Conservation (phyloP, 2,888 invertebrate genomes). For the Mimas tiliae region DNA sequence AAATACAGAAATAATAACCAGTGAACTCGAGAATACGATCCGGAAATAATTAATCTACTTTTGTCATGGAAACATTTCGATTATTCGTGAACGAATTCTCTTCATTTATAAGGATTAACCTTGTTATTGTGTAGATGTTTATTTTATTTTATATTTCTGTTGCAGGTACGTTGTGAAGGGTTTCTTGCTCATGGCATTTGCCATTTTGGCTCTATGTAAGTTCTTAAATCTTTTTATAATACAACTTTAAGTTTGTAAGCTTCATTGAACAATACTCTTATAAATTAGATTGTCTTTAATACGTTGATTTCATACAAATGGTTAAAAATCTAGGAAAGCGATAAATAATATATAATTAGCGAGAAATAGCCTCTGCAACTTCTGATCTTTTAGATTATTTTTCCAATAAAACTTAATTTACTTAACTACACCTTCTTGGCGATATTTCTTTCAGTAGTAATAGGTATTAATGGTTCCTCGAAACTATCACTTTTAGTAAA, state of each 20-base stretch:
- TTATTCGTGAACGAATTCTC: not conserved
- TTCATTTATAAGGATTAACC: not conserved
- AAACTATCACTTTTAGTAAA: not conserved
- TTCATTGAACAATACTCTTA: no score
- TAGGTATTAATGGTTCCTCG: not conserved
- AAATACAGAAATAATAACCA: no score
- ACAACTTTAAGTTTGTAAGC: no score
- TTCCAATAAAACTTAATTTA: no score
- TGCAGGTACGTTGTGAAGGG: constrained; percentile 22
- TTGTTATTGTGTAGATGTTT: constrained; percentile 4
- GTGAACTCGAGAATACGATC: not conserved
- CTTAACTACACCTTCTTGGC: not conserved
- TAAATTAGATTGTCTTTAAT: no score
- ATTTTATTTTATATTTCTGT: not conserved
- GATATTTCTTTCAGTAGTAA: not conserved
- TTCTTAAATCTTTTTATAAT: not conserved
- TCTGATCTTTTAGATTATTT: no score
- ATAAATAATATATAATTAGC: no score
- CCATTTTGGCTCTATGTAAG: no score
- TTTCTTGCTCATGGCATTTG: not conserved
- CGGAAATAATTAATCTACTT: not conserved
- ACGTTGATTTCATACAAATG: no score
- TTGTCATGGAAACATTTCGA: not conserved
- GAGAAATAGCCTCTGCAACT: no score
- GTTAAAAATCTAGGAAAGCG: no score